These are phyloP conservation scores for Scalopus aquaticus DNA, from an alignment of 2,113 vertebrate genomes.

Conservation along the genomic window DNA sequence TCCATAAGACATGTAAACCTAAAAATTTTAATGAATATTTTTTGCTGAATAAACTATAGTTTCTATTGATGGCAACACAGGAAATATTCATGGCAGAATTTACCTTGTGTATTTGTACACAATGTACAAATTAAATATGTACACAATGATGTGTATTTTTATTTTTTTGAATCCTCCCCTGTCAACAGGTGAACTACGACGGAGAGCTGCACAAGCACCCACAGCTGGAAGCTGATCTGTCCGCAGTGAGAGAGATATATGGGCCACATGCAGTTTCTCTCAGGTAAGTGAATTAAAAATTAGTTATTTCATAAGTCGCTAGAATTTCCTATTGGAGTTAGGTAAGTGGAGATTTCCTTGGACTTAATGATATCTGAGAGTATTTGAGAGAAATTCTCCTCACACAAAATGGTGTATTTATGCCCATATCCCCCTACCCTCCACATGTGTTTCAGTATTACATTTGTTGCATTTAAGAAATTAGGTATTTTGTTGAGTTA, in stretches of 20 bases:
- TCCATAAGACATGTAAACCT: neutral
- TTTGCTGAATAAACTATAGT: neutral
- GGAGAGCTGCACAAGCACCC: slow-evolving; percentile 94
- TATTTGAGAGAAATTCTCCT: neutral
- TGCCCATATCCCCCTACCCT: neutral
- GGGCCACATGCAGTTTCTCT: slow-evolving; percentile 93
- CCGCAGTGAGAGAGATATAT: slow-evolving; percentile 92
- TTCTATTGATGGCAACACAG: neutral
- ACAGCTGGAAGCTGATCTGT: slow-evolving; percentile 92
- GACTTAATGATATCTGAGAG: neutral
- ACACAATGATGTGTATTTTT: neutral
- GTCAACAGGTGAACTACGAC: slow-evolving; percentile 90
- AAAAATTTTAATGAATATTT: neutral
- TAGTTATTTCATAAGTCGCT: neutral
- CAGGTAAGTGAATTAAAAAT: slow-evolving; percentile 89
- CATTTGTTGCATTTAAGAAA: neutral
- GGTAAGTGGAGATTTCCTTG: neutral
- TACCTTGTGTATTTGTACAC: no score
- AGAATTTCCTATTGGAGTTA: neutral
- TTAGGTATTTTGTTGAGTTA: neutral
- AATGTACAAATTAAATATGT: no score
- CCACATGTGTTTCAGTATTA: neutral
- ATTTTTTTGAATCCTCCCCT: neutral
- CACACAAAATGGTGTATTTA: neutral
- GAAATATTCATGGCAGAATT: neutral